phyloP scores from a whole-genome alignment of 2,888 invertebrate genomes.

The Platycheirus rosarum region DNA sequence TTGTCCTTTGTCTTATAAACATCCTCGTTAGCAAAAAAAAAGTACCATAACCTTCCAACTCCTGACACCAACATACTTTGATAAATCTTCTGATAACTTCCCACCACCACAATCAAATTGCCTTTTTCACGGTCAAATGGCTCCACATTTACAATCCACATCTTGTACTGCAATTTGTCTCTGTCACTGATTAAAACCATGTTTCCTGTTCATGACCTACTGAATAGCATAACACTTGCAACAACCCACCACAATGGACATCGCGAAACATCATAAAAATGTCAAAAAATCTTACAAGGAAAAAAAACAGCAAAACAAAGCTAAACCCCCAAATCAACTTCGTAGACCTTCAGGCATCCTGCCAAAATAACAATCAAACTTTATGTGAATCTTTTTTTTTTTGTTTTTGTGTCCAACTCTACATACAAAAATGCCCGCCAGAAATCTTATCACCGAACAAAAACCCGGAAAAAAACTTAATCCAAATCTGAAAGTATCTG shows the following conservation, averaged over 20 bases:
- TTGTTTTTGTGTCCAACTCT: conserved; percentile 13
- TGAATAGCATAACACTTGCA: conserved; percentile 31
- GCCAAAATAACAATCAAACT: conserved; percentile 71
- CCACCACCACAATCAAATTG: conserved; percentile 14
- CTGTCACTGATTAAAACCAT: conserved; percentile 65
- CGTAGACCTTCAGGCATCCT: conserved; percentile 59
- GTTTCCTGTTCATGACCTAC: conserved; percentile 62
- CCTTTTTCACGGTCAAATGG: conserved; percentile 57
- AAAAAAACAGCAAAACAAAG: neutral
- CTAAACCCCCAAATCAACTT: conserved; percentile 29
- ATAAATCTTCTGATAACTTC: neutral
- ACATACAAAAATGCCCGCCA: conserved; percentile 42
- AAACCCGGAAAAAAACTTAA: conserved; percentile 51
- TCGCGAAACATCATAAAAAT: conserved; percentile 33
- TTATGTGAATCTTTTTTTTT: conserved; percentile 13
- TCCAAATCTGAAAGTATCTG: conserved; percentile 63
- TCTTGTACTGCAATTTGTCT: conserved; percentile 55
- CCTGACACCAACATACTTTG: too few relatives aligned
- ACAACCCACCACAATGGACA: neutral
- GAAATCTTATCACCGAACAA: conserved; percentile 67
- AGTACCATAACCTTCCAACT: too few relatives aligned
- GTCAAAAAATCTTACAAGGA: neutral
- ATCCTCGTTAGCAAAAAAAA: too few relatives aligned
- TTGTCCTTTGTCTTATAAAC: too few relatives aligned
- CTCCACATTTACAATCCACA: conserved; percentile 4